Evolutionary conservation across 2,888 invertebrate species (phyloP), one percentile per base, ranked within the genome.

Genomic region (Calameuta filiformis): DNA sequence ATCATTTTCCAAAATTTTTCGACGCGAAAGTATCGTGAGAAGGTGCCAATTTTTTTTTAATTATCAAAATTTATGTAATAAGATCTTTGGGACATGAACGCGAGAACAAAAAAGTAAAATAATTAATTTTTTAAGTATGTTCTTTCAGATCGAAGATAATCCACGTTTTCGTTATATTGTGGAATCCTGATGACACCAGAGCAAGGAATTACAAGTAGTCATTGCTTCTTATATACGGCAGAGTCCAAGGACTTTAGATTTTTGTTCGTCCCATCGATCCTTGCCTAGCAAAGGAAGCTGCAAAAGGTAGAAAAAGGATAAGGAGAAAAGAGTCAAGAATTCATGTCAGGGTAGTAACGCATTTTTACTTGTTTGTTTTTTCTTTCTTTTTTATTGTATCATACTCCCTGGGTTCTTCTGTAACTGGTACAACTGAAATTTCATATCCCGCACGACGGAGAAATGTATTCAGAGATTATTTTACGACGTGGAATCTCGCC

Each of bases 401-500:
- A 23, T 56, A 56, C 23, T 56, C 2, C 30, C 30, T n/a, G 15
- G 33, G 71, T 71, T 71, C 34, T 71, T 71, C 34, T 30, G 15
- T 3, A 33, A 31, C 34, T 11, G 15, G 12, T 71, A 31, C 34
- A 56, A 56, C 56, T 56, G 56, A 56, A 56, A 56, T 56, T 71
- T 34, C 71, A 31, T 34, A 34, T 71, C 34, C 71, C 33, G 30
- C 30, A 31, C 23, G 71, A 31, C 12, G 75, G 12, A 40, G 35
- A 11, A 75, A 77, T 73, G 77, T 77, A 75, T 77, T 75, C 77
- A 71, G 78, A 75, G 78, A 78, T 78, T 78, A 78, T 76, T 78
- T 78, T 78, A 78, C 76, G 78, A 78, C 78, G 73, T 78, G 76
- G 78, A 78, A 73, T 78, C 76, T 73, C 73, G 78, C 78, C 78